A percentile compares a stretch with the other conserved stretches of the same genome.
phyloP scores from a whole-genome alignment of 2,888 invertebrate species.

The Pimpla rufipes region DNA sequence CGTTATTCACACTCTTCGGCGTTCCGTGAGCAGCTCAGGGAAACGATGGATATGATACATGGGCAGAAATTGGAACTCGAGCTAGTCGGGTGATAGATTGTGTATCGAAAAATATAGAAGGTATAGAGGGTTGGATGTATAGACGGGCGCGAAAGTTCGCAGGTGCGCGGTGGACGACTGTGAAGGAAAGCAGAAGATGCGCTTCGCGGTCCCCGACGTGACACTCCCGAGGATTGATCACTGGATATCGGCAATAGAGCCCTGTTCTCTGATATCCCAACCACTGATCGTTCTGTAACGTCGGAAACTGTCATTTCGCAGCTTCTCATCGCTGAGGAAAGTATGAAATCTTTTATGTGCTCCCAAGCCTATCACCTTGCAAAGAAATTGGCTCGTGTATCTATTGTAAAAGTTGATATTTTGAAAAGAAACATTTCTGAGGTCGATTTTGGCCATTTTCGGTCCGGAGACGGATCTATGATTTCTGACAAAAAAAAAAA shows the following conservation, averaged over 20 bases:
- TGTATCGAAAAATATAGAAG: conserved; percentile 54
- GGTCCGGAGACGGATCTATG: no score
- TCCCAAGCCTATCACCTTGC: not conserved
- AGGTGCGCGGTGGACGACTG: conserved; percentile 61
- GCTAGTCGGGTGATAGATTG: conserved; percentile 66
- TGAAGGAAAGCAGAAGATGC: conserved; percentile 57
- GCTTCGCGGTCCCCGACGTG: conserved; percentile 50
- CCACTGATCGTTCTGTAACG: conserved; percentile 27
- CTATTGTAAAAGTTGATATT: no score
- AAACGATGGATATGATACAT: conserved; percentile 19
- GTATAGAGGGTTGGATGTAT: conserved; percentile 10
- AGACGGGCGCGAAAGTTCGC: conserved; percentile 59
- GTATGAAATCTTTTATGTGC: conserved; percentile 9
- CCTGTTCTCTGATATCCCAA: not conserved
- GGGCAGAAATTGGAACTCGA: conserved; percentile 29
- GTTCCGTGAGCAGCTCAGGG: conserved; percentile 20
- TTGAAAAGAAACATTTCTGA: no score
- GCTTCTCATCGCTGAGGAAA: conserved; percentile 31
- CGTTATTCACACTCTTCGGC: conserved; percentile 1
- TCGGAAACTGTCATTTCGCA: conserved; percentile 58
- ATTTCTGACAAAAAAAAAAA: no score
- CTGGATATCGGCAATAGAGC: conserved; percentile 63
- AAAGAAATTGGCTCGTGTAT: no score
- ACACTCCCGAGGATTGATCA: conserved; percentile 70
- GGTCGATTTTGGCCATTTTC: no score